Base-by-base conservation (phyloP, 1,140 invertebrate genomes). In the Mya arenaria region DNA sequence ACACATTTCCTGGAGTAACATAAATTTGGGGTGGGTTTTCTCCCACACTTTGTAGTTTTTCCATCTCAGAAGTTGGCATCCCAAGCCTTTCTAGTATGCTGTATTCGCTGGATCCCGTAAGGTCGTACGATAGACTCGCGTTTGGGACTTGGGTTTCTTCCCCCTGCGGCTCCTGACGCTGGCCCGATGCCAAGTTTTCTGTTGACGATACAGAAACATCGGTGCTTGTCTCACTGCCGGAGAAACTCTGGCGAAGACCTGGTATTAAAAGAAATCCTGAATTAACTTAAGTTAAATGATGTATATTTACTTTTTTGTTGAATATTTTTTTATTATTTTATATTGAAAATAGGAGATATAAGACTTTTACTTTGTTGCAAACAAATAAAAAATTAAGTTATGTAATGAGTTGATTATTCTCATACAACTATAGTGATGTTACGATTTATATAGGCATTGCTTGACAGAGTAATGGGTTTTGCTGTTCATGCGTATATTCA, bases 111-210 rank as follows among this genome's bases (percentile, higher is more conserved):
- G 95, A 80, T 87, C 91, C 28, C 95, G 95, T 92, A 96, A 95
- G 81, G 48, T 89, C 87, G 55, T 86, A 79, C 19, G 85, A 66
- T 19, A 86, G 73, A 72, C 87, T 86, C 25, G 85, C 44, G 30
- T 62, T 68, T 19, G 77, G 79, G 10, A 85, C 60, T 41, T 86
- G 82, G 34, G 90, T 94, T 92, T 98, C 97, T 92, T 98, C 97
- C 6, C 97, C 97, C 92, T 98, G 97, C 15, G 97, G 97, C 91
- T 98, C 97, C 90, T 98, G 97, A 41, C 97, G 93, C 23, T 96
- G 97, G 86, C 97, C 97, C 84, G 97, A 96, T 41, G 96, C 97
- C 80, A 98, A 93, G 92, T 97, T 98, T 92, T 98, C 97, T 83
- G 96, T 97, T 8, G 97, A 97, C 8, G 91, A 92, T 37, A 97